A percentile compares a stretch with the other conserved stretches of the same genome.
Evolutionary conservation across 92 coral and sea anemone species (phyloP).

Genomic region (Palythoa grandiflora): DNA sequence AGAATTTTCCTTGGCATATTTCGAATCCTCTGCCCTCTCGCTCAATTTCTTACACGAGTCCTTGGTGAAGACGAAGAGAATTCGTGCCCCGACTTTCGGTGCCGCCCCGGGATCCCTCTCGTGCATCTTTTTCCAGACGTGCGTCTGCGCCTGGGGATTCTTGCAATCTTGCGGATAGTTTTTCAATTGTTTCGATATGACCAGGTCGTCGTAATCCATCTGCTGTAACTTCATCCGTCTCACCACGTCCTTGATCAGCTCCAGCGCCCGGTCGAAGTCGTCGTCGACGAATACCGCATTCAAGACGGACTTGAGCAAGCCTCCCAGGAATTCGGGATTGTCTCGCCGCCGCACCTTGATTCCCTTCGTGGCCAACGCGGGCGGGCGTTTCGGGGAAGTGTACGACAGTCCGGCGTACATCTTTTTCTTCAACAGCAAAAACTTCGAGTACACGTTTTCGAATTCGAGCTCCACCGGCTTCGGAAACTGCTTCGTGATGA

Average conservation of each 20-base stretch:
- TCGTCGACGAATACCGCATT: background rate
- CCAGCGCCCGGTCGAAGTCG: background rate
- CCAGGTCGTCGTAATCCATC: background rate
- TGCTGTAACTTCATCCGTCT: background rate
- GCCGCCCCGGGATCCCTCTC: background rate
- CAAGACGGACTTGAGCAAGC: background rate
- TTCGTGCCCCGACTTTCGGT: background rate
- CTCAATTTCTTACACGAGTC: background rate
- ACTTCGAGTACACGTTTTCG: background rate
- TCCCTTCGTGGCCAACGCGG: background rate
- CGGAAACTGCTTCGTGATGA: background rate
- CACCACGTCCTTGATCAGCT: background rate
- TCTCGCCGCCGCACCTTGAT: background rate
- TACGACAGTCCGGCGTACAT: background rate
- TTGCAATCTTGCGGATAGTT: background rate
- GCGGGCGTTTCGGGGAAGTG: background rate
- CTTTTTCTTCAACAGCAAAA: background rate
- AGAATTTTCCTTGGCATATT: background rate
- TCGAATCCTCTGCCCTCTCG: background rate
- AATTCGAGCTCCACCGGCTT: background rate
- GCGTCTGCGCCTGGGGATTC: background rate
- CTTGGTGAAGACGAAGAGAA: background rate
- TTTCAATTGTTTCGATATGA: background rate
- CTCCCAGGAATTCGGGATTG: background rate
- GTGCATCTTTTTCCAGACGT: background rate